Base-by-base conservation (phyloP, 2,888 invertebrate species). In the Itoplectis maculator region DNA sequence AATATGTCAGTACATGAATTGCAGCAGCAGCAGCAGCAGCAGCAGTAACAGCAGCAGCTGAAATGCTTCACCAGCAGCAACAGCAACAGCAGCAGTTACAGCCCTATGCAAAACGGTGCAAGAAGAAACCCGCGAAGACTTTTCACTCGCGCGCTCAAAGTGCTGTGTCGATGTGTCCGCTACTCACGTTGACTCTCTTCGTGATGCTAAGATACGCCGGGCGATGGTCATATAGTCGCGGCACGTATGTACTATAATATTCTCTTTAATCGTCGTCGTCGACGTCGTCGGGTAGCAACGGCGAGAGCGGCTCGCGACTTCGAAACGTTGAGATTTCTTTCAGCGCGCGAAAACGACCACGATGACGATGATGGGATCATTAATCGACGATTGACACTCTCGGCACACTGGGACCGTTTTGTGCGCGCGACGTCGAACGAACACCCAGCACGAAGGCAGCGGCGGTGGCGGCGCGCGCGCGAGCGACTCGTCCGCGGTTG, bases 361-460 rank as follows among this genome's bases (percentile, higher is more conserved):
- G n/a, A 13, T 45, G 40, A 61, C 29, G 79, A 59, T 72, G 56
- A 74, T 35, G 45, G 40, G 18, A 77, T 77, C 54, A 63, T 81
- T 61, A 61, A 77, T 68, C 35, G 45, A 73, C 68, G 73, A 74
- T 65, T 74, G 63, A 65, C 77, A 74, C 54, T 73, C 51, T 77
- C 68, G 23, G n/a, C 29, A 5, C 29, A 29, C 29, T 63, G 37
- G 18, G n/a, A n/a, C n/a, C 47, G 47, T 47, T 69, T 45, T 69
- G 2, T 49, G 29, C 29, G 29, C 29, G 29, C 29, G 23, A 51
- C n/a, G n/a, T n/a, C n/a, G n/a, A n/a, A n/a, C 37, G 37, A 45
- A 56, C 40, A 51, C 5, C 29, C 13, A 65, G 42, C 45, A 56
- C 37, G 42, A 20, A 29, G 29, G 29, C n/a, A n/a, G n/a, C n/a